Percentiles rank a stretch among this genome's conserved stretches.
Conservation (phyloP, 2,797 vertebrate species). For the Rhyacichthys aspro region DNA sequence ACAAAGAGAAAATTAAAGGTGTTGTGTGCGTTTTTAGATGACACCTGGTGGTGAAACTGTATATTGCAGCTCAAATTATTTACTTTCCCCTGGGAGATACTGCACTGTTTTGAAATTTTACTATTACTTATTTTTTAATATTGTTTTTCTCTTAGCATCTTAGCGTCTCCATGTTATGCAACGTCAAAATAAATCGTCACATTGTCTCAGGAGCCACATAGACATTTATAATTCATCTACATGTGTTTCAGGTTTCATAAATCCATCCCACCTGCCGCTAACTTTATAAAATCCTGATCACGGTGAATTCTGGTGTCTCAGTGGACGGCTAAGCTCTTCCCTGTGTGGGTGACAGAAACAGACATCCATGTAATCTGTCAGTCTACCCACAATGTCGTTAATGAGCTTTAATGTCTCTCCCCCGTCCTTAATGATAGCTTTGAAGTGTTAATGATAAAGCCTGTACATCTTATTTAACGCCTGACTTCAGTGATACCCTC, state of each 20-base stretch:
- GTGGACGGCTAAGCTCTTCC: background rate
- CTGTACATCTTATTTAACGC: slow-evolving; percentile 1
- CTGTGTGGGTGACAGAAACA: slow-evolving; percentile 9
- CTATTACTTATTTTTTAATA: no score
- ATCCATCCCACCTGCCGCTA: background rate
- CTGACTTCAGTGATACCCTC: slow-evolving; percentile 7
- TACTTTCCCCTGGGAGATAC: no score
- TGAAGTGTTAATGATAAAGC: background rate
- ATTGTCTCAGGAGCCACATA: no score
- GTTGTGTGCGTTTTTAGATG: no score
- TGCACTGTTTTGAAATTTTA: no score
- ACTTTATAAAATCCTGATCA: background rate
- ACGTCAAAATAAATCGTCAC: no score
- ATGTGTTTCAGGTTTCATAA: background rate
- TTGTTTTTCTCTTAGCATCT: no score
- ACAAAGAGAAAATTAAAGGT: no score
- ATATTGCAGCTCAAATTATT: no score
- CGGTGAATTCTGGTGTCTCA: background rate
- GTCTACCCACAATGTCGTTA: slow-evolving; percentile 21
- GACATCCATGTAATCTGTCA: slow-evolving; percentile 14
- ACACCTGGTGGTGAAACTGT: no score
- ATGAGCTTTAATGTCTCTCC: slow-evolving; percentile 11
- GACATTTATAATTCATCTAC: no score
- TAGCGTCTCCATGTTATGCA: no score
- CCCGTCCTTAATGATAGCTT: background rate